A percentile compares a stretch with the other conserved stretches of the same genome.
Evolutionary conservation across 2,113 vertebrate species (phyloP).

Genomic region (Ceyx cyanopectus): DNA sequence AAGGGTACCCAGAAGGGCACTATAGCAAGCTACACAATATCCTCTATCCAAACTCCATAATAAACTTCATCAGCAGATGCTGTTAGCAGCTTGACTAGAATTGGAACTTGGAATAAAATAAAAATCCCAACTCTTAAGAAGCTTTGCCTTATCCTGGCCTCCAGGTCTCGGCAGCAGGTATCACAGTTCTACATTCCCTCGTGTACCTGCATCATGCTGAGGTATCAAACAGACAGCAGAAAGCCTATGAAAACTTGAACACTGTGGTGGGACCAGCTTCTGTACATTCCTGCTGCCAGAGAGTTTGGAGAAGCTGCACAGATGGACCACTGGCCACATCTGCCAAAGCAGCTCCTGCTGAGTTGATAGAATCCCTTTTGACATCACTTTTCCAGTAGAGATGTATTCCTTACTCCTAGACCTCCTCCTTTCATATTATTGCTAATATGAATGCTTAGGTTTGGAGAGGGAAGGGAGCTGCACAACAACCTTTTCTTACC

Average conservation of each 20-base stretch:
- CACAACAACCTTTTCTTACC: slow-evolving; percentile 55
- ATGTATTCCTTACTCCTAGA: background rate
- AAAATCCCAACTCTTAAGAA: background rate
- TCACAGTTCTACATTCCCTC: background rate
- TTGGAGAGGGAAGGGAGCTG: background rate
- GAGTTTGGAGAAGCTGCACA: background rate
- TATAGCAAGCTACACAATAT: background rate
- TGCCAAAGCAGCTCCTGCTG: background rate
- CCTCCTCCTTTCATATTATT: background rate
- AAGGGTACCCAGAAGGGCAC: background rate
- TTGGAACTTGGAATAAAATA: background rate
- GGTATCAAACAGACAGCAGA: background rate
- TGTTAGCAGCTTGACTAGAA: background rate
- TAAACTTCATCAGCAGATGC: background rate
- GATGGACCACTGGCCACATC: background rate
- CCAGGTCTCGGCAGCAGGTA: background rate
- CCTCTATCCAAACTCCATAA: background rate
- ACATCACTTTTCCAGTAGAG: background rate
- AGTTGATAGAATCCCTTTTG: background rate
- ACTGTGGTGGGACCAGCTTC: background rate
- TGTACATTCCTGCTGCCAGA: background rate
- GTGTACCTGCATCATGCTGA: background rate
- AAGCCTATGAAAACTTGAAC: background rate
- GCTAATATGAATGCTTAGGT: background rate
- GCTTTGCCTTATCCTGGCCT: background rate